Conservation (phyloP, 1,140 invertebrate genomes). For the Amyelois transitella region DNA sequence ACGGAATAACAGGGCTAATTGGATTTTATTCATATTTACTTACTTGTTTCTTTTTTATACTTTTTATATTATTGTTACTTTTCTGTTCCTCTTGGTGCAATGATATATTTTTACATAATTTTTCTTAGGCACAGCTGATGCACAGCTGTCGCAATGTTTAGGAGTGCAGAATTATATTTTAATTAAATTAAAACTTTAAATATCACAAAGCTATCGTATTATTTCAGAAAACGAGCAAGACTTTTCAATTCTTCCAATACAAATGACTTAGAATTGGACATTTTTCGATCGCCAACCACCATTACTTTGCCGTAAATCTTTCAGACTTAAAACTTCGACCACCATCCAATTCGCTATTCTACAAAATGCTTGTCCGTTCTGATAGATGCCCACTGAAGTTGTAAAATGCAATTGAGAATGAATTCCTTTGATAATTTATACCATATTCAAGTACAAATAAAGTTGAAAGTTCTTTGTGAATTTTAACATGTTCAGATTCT, state of each 20-base stretch:
- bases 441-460: conserved; percentile 7
- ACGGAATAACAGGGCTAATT: too few relatives aligned
- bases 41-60: too few relatives aligned
- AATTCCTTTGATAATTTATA: conserved; percentile 1
- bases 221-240: too few relatives aligned
- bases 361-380: conserved; percentile 63
- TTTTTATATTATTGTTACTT: too few relatives aligned
- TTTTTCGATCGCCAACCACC: conserved; percentile 12
- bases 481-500: conserved; percentile 23
- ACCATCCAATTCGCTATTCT: conserved; percentile 58
- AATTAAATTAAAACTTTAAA: too few relatives aligned
- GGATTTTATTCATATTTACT: too few relatives aligned
- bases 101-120: too few relatives aligned
- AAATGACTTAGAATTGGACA: neutral
- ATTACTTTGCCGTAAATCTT: conserved; percentile 59
- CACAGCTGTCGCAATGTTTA: too few relatives aligned
- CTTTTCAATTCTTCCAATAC: neutral
- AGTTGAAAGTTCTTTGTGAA: conserved; percentile 13
- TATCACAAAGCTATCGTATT: too few relatives aligned
- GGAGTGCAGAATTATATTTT: too few relatives aligned
- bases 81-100: too few relatives aligned
- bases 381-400: conserved; percentile 56
- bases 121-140: too few relatives aligned
- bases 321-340: conserved; percentile 56
- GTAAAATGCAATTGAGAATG: conserved; percentile 28